Evolutionary conservation across 1,140 invertebrate species (phyloP), one percentile per base, ranked within the genome.

Genomic region (Hyles vespertilio): DNA sequence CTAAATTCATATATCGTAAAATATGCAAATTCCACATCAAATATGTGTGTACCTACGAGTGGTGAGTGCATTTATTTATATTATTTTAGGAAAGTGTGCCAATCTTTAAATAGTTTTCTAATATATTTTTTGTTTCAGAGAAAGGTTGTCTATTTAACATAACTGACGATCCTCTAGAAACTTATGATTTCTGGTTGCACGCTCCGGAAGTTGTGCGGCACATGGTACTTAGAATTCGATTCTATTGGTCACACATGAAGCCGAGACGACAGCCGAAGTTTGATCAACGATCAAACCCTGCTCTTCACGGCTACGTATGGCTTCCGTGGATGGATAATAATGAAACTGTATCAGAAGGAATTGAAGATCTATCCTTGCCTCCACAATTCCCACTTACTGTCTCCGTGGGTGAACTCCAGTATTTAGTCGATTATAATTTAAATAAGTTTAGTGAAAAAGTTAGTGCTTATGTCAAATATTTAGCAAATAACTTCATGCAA

Each of bases 111-210:
- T 45, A 46, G 10, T 22, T 22, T 22, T 22, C 22, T 22, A 22
- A 22, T 46, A 12, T 5, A 8, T 57, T 34, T 51, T 57, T 61
- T 32, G 51, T 73, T 73, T 49, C 64, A 73, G 70, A 45, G 3
- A 69, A 71, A 70, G 74, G 70, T 6, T 76, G 70, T 59, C 61
- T 76, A 5, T 73, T 62, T 46, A 70, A 73, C 43, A 59, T 73
- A 46, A 68, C 53, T 8, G 63, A 56, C 5, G 71, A 76, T 57
- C 74, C 71, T 7, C 32, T 58, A n/a, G 71, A 76, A 61, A 32
- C 56, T 7, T 11, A 66, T 36, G 69, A 76, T 50, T 59, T 76
- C 12, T 73, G 74, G 71, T 9, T 63, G 43, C 40, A 32, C 8
- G 50, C 48, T 6, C 67, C 67, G 6, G 67, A 73, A 10, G 53